Evolutionary conservation across 2,888 invertebrate genomes (phyloP), one percentile per base, ranked within the genome.

Genomic region (Pandemis cinnamomeana): DNA sequence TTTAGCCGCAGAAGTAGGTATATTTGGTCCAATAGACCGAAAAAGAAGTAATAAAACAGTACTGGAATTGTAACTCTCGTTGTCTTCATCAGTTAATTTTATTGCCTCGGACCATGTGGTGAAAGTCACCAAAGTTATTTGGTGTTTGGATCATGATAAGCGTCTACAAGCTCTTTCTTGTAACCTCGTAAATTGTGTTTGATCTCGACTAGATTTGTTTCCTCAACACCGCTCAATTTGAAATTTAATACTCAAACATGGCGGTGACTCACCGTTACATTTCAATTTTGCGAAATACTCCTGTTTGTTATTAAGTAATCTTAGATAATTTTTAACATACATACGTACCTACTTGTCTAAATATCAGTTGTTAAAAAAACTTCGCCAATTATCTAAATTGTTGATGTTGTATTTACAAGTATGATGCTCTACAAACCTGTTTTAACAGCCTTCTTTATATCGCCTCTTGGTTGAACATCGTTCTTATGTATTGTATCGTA

Each of bases 231-330:
- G 81, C 87, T 86, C 86, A 80, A 80, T 86, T 85, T 88, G 91
- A 88, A 91, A 91, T 89, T 84, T 83, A 90, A 91, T 88, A 89
- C 88, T 86, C 77, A 64, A 82, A 86, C 84, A 82, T 84, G 82
- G 83, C 78, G 83, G 85, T 91, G 91, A 91, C 87, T 90, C 90
- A 91, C 86, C 80, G 78, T 79, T 84, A 84, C 83, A 82, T 84
- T 87, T 86, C 83, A 83, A 84, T 85, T 88, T 87, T 88, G 85
- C 86, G 84, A 86, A 89, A 88, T 81, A 80, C 81, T 82, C 75
- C 79, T 77, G 77, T 79, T 80, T 81, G 80, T 76, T 71, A 46
- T 66, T 62, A 63, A 20, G 67, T 55, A 72, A 72, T 68, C 46
- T 11, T 27, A 72, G 46, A 68, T 67, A 55, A 72, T 67, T 44